Evolutionary conservation across 2,797 vertebrate species (phyloP).

Genomic region (Argyrosomus regius): DNA sequence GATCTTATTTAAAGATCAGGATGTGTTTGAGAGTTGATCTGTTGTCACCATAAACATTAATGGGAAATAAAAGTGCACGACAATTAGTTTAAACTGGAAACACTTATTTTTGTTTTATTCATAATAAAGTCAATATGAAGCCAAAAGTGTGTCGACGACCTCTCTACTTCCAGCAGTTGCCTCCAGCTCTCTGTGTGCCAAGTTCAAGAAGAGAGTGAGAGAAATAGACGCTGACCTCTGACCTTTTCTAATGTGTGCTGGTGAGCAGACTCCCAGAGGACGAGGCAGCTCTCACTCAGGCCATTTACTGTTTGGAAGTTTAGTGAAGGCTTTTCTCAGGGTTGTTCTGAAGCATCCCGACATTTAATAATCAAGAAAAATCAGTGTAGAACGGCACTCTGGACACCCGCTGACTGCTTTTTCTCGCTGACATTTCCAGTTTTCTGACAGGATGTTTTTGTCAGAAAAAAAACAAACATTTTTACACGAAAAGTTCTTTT

Average conservation of each 20-base stretch:
- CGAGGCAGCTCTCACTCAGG: background rate
- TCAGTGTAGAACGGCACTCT: background rate
- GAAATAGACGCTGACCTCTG: background rate
- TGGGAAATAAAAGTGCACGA: no score
- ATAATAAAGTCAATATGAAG: no score
- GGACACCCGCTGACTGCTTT: background rate
- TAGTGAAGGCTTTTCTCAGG: background rate
- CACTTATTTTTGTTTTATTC: no score
- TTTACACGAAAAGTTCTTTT: background rate
- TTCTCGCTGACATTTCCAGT: background rate
- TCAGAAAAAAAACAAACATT: background rate
- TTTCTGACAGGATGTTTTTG: background rate
- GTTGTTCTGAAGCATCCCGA: background rate
- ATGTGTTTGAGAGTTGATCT: no score
- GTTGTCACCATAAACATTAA: no score
- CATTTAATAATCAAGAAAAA: background rate
- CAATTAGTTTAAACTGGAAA: no score
- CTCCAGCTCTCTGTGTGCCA: background rate
- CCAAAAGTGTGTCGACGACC: no score
- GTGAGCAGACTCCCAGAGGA: background rate
- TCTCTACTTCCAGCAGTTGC: background rate
- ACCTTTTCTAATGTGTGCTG: background rate
- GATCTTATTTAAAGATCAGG: no score
- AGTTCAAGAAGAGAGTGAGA: background rate
- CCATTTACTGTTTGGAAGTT: background rate